These are phyloP conservation scores for Fregetta grallaria DNA, from an alignment of 2,113 vertebrate genomes.

Conservation along the genomic window DNA sequence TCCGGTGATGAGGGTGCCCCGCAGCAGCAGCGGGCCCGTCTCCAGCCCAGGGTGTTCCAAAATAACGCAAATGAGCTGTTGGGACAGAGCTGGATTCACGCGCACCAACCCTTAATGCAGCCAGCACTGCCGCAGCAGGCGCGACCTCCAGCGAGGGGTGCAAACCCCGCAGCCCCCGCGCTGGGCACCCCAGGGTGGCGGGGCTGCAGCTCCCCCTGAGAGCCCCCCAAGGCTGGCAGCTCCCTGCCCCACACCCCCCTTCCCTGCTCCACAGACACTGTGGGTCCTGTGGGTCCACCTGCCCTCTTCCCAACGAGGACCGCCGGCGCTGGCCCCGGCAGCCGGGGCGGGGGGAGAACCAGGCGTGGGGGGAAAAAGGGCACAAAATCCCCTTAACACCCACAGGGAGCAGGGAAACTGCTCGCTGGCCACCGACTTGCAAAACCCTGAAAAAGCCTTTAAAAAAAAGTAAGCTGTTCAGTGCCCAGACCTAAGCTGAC, in stretches of 20 bases:
- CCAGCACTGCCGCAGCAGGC: background rate
- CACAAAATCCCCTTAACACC: background rate
- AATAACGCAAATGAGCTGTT: too few relatives aligned
- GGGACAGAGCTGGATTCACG: background rate
- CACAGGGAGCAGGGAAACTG: background rate
- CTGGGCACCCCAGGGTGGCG: background rate
- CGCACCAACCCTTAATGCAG: background rate
- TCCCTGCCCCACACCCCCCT: background rate
- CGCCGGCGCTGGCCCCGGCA: fast-evolving
- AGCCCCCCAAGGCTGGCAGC: background rate
- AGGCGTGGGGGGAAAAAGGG: background rate
- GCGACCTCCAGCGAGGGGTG: too few relatives aligned
- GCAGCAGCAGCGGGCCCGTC: background rate
- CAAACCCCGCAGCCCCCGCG: background rate
- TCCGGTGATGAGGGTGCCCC: background rate
- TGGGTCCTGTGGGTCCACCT: background rate
- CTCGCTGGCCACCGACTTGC: background rate
- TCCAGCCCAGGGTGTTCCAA: background rate
- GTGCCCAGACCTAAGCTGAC: background rate
- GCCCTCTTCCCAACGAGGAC: fast-evolving
- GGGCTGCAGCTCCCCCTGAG: background rate
- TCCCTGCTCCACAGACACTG: background rate
- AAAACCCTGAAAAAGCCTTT: background rate
- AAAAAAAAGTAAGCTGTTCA: background rate
- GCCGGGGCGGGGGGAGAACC: background rate